Base-by-base conservation (phyloP, 2,797 vertebrate species). In the Anisognathus igniventris region DNA sequence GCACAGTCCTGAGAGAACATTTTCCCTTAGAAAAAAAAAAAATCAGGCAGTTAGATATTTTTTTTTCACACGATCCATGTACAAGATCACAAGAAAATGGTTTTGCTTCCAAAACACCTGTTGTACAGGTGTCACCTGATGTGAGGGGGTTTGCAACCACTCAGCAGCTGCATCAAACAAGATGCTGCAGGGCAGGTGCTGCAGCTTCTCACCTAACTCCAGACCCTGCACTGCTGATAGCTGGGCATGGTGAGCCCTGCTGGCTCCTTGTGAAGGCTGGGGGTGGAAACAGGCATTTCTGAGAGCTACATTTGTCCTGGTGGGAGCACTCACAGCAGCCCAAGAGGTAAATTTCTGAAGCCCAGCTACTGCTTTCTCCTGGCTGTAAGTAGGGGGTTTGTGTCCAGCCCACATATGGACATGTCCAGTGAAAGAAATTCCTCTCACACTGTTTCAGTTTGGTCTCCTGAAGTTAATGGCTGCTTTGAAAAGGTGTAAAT, bases 331-430 rank as follows among this genome's bases (percentile, higher is more conserved):
- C 30, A 23, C 33, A 47, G 35, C 54, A 57, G 12, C 11, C 56
- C 23, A 25, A 40, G 28, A 72, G n/a, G 17, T n/a, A 74, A 53
- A 44, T 4, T 0, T 14, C 35, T 68, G 6, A 23, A 21, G 12
- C 7, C 14, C 30, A 57, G 42, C 6, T 22, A 12, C n/a, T 68
- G 18, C 20, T 85, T 51, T 58, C 58, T 89, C 16, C 54, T 27
- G 30, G 3, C n/a, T 4, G 0, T 45, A 13, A 39, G 9, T 0
- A 48, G 15, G 9, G 21, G 7, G 10, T 30, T 47, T 0, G 0
- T 24, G 48, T 25, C 42, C 50, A 60, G 4, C 24, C 6, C 35
- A 16, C 21, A 9, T 4, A 27, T 0, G 5, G 51, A n/a, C 14
- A 24, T 14, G 25, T 65, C 33, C n/a, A 39, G 57, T 5, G 33